Conservation (phyloP, 2,888 invertebrate genomes). For the Trichopoda pennipes region DNA sequence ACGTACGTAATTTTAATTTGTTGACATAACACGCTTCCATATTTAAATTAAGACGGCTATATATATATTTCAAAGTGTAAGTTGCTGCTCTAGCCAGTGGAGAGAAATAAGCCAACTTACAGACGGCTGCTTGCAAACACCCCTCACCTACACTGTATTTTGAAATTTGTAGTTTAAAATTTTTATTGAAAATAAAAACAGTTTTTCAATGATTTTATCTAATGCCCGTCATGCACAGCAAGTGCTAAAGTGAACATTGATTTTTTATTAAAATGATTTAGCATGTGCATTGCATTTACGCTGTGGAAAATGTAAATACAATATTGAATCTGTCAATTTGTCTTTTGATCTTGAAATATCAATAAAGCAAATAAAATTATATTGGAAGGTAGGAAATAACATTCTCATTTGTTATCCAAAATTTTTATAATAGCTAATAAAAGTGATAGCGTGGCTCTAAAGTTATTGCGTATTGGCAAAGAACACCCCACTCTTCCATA, state of each 20-base stretch:
- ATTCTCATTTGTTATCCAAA: no score
- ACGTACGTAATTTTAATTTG: neutral
- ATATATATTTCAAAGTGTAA: neutral
- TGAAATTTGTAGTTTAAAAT: slow-evolving; percentile 60
- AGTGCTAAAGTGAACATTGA: slow-evolving; percentile 28
- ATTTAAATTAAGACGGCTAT: neutral
- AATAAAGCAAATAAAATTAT: no score
- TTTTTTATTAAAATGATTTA: no score
- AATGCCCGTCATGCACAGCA: neutral
- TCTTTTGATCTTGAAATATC: no score
- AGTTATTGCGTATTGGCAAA: no score
- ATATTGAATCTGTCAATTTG: no score
- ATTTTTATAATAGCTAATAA: no score
- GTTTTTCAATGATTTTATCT: slow-evolving; percentile 19
- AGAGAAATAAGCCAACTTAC: neutral
- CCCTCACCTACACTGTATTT: slow-evolving; percentile 18
- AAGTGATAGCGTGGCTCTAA: no score
- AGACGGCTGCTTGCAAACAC: slow-evolving; percentile 10
- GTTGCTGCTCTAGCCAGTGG: neutral
- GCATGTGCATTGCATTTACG: neutral
- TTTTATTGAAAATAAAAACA: slow-evolving; percentile 46
- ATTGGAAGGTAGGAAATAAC: no score
- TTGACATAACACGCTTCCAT: neutral
- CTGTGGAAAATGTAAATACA: no score
- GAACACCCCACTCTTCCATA: no score